Evolutionary conservation across 2,888 invertebrate genomes (phyloP).

Genomic region (Sarcophaga caerulescens): DNA sequence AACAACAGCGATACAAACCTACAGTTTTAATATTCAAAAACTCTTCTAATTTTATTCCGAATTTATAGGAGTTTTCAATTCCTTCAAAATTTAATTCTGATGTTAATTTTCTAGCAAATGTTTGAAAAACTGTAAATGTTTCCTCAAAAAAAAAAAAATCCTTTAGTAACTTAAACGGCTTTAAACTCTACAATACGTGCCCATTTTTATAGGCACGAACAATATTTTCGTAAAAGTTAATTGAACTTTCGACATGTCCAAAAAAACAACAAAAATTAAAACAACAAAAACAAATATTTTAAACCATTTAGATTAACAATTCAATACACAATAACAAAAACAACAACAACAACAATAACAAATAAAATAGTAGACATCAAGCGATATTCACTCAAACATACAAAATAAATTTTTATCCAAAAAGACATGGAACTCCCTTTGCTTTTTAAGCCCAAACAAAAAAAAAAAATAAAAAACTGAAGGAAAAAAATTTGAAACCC

Average conservation of each 20-base stretch:
- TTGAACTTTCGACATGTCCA: conserved; percentile 64
- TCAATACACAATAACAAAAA: conserved; percentile 62
- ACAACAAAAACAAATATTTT: conserved; percentile 21
- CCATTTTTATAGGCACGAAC: neutral
- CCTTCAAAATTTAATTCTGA: neutral
- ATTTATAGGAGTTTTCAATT: too few relatives aligned
- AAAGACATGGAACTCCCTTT: conserved; percentile 30
- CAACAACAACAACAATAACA: conserved; percentile 17
- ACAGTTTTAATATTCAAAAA: too few relatives aligned
- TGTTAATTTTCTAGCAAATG: neutral
- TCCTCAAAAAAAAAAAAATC: neutral
- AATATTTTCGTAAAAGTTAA: conserved; percentile 62
- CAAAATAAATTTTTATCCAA: conserved; percentile 7
- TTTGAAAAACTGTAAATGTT: neutral
- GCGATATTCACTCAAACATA: conserved; percentile 32
- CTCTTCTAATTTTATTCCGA: too few relatives aligned
- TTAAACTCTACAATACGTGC: neutral
- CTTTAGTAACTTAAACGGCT: neutral
- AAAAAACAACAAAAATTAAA: conserved; percentile 33
- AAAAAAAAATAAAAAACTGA: conserved; percentile 3
- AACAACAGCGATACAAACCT: too few relatives aligned
- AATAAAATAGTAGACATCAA: conserved; percentile 29
- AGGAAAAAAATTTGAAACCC: conserved; percentile 37
- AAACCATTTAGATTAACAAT: conserved; percentile 68
- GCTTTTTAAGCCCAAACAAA: conserved; percentile 33